Conservation (phyloP, 2,888 invertebrate species). For the Brenthis hecate region DNA sequence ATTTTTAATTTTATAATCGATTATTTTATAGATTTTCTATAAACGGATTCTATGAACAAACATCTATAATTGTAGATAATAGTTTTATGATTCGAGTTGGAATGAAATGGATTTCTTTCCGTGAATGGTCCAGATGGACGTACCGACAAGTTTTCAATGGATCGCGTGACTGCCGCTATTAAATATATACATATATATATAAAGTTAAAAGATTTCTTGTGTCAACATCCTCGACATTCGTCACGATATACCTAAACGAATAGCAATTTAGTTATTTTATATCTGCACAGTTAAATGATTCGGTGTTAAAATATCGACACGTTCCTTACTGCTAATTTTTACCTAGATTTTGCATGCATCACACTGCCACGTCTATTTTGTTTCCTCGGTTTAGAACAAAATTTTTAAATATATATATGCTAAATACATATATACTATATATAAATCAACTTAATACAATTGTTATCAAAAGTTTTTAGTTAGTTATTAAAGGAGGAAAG, state of each 20-base stretch:
- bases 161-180: conserved; percentile 48
- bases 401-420: no score
- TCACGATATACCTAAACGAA: conserved; percentile 32
- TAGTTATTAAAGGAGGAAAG: no score
- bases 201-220: conserved; percentile 31
- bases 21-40: conserved; percentile 52
- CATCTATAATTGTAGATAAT: conserved; percentile 49
- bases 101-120: conserved; percentile 42
- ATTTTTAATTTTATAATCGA: conserved; percentile 47
- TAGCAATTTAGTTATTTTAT: conserved; percentile 28
- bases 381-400: no score
- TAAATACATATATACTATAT: no score
- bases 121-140: conserved; percentile 47
- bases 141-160: conserved; percentile 39
- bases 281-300: conserved; percentile 22
- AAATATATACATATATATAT: conserved; percentile 14
- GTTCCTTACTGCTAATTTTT: not conserved
- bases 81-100: conserved; percentile 43
- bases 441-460: no score
- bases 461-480: no score
- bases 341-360: not conserved
- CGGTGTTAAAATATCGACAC: conserved; percentile 21
- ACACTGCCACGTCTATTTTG: not conserved
- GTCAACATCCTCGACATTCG: conserved; percentile 36
- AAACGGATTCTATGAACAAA: conserved; percentile 47